A percentile compares a stretch with the other conserved stretches of the same genome.
Evolutionary conservation across 2,888 invertebrate genomes (phyloP).

Genomic region (Allacma fusca): DNA sequence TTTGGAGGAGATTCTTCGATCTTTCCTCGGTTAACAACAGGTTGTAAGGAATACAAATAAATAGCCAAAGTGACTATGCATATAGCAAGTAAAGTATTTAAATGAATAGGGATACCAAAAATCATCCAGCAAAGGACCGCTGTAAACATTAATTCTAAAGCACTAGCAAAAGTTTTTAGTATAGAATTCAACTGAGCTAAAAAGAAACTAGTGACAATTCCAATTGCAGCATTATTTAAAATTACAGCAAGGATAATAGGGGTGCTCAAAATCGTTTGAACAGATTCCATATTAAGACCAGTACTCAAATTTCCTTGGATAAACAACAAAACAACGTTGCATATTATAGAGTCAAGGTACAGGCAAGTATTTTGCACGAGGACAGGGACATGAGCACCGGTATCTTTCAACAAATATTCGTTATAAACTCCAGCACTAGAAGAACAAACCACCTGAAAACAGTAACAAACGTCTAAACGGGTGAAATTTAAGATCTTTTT

Average conservation of each 20-base stretch:
- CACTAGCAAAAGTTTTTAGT: slow-evolving; percentile 94
- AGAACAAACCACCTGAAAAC: slow-evolving; percentile 73
- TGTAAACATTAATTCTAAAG: slow-evolving; percentile 88
- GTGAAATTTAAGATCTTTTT: no score
- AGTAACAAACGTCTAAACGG: background rate
- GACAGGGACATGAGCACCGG: slow-evolving; percentile 84
- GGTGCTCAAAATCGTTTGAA: slow-evolving; percentile 60
- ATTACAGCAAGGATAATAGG: slow-evolving; percentile 80
- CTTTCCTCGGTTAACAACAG: slow-evolving; percentile 70
- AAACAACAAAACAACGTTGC: slow-evolving; percentile 79
- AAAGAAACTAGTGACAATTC: slow-evolving; percentile 93
- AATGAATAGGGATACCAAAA: slow-evolving; percentile 83
- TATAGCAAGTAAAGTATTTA: slow-evolving; percentile 83
- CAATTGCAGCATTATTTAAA: slow-evolving; percentile 87
- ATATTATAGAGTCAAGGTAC: slow-evolving; percentile 93
- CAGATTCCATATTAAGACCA: slow-evolving; percentile 68
- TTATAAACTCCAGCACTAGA: slow-evolving; percentile 96
- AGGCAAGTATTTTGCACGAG: slow-evolving; percentile 94
- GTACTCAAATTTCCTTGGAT: slow-evolving; percentile 73
- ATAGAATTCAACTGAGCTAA: slow-evolving; percentile 92
- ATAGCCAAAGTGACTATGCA: slow-evolving; percentile 85
- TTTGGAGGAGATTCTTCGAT: slow-evolving; percentile 1
- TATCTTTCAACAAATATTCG: slow-evolving; percentile 88
- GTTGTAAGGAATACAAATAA: slow-evolving; percentile 87
- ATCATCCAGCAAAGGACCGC: slow-evolving; percentile 86